phyloP scores from a whole-genome alignment of 2,113 vertebrate genomes.

The Xenopus borealis region DNA sequence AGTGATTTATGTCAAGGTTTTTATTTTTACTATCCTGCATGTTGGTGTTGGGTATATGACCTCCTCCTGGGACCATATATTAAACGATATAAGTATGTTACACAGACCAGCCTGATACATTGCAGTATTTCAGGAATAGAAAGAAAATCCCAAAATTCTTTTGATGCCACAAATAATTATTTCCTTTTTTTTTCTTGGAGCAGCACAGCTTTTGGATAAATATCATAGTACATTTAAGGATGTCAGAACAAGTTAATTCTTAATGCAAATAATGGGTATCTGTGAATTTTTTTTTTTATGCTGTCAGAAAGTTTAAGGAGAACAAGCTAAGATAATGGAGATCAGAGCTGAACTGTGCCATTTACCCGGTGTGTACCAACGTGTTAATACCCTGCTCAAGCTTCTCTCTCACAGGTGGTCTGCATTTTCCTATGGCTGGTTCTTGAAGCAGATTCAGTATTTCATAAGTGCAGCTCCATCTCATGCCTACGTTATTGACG shows the following conservation, averaged over 20 bases:
- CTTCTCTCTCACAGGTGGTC: slow-evolving; percentile 85
- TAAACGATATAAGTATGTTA: too few species aligned
- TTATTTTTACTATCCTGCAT: too few species aligned
- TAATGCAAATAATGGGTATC: background rate
- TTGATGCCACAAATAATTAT: too few species aligned
- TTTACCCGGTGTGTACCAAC: slow-evolving; percentile 59
- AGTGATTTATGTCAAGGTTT: too few species aligned
- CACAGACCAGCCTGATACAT: too few species aligned
- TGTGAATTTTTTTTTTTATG: background rate
- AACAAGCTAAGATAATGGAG: slow-evolving; percentile 11
- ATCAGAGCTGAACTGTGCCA: slow-evolving; percentile 50
- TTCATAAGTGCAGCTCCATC: slow-evolving; percentile 87
- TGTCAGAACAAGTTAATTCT: background rate
- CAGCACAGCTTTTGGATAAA: too few species aligned
- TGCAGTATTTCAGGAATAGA: too few species aligned
- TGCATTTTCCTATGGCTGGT: slow-evolving; percentile 76
- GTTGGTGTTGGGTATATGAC: too few species aligned
- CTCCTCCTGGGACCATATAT: too few species aligned
- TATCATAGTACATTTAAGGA: background rate
- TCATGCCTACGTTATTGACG: slow-evolving; percentile 92
- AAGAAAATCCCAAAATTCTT: too few species aligned
- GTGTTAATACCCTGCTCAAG: slow-evolving; percentile 53
- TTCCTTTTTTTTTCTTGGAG: too few species aligned
- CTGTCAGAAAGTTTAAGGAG: slow-evolving; percentile 13
- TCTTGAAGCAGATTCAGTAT: slow-evolving; percentile 89